Evolutionary conservation across 2,888 invertebrate species (phyloP).

Genomic region (Stenodema calcarata): DNA sequence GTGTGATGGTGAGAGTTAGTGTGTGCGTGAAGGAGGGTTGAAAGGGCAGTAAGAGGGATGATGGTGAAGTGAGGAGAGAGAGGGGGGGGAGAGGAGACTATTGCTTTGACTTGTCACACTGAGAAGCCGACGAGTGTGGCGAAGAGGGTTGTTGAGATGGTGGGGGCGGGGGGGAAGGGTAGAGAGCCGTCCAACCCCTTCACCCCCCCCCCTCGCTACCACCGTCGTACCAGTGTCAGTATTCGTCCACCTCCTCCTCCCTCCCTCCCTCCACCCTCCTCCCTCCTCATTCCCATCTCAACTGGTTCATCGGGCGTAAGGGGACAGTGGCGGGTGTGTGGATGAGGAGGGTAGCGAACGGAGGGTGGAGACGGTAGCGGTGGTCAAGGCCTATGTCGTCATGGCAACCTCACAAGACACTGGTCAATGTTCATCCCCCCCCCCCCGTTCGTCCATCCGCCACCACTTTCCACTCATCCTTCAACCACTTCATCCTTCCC

Average conservation of each 20-base stretch:
- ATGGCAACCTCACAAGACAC: conserved; percentile 54
- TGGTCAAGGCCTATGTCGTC: conserved; percentile 54
- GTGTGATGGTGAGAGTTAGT: conserved; percentile 55
- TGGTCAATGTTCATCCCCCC: conserved; percentile 53
- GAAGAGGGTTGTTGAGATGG: too few species aligned
- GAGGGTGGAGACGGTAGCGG: conserved; percentile 13
- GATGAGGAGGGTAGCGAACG: background rate
- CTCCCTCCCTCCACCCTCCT: too few species aligned
- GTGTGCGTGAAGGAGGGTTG: conserved; percentile 43
- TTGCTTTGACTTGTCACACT: conserved; percentile 45
- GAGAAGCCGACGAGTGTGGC: background rate
- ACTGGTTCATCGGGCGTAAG: too few species aligned
- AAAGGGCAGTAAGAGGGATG: conserved; percentile 53
- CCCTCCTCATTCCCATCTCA: too few species aligned
- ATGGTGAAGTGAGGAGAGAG: background rate
- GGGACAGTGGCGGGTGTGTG: background rate
- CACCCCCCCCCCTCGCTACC: too few species aligned
- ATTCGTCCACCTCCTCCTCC: background rate
- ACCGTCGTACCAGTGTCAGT: background rate
- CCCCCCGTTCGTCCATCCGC: background rate
- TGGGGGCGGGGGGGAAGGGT: too few species aligned
- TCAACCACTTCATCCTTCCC: background rate
- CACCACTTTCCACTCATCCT: background rate
- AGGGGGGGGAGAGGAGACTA: conserved; percentile 36
- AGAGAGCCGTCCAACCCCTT: background rate